Base-by-base conservation (phyloP, 2,888 invertebrate species). In the Cremastinae sp. region DNA sequence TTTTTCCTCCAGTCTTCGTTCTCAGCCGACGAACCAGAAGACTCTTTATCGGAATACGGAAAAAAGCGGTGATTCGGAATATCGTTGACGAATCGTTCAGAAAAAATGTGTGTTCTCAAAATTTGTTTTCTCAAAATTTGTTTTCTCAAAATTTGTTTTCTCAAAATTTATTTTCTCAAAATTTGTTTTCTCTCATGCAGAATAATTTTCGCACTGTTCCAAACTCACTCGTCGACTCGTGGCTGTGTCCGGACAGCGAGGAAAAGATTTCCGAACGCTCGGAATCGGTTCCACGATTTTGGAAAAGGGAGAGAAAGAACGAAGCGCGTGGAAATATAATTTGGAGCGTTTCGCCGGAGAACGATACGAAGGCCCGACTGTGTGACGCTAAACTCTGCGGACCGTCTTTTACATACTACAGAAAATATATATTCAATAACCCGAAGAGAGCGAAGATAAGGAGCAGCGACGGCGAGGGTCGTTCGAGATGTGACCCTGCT, bases 341-440 rank as follows among this genome's bases (percentile, higher is more conserved):
- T 38, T 28, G 1, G 10, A 58, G 61, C 14, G 41, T 59, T 43
- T 49, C 59, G 45, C 16, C n/a, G 36, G 47, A 18, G 41, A 18
- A 53, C 38, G 28, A 12, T 4, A 38, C 53, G 16, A 16, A 28
- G 12, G 62, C 34, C 38, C 38, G 47, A 20, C 54, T 43, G 43
- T 58, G 53, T 51, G 28, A 5, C 5, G 41, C 28, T 38, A 65
- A 62, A 43, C 18, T 69, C 49, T 16, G 16, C 14, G 16, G 22
- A 65, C n/a, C n/a, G n/a, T 61, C 34, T 59, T 71, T 47, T 54
- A 34, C 41, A 65, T 54, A 38, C 45, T 28, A 28, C 28, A 28
- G 28, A 47, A 22, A 58, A 78, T 70, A 83, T 82, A 83, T 86
- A 87, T 86, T 88, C 84, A 85, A 87, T 87, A 83, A 81, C 79